Base-by-base conservation (phyloP, 2,888 invertebrate genomes). In the Lasioglossum malachurum region DNA sequence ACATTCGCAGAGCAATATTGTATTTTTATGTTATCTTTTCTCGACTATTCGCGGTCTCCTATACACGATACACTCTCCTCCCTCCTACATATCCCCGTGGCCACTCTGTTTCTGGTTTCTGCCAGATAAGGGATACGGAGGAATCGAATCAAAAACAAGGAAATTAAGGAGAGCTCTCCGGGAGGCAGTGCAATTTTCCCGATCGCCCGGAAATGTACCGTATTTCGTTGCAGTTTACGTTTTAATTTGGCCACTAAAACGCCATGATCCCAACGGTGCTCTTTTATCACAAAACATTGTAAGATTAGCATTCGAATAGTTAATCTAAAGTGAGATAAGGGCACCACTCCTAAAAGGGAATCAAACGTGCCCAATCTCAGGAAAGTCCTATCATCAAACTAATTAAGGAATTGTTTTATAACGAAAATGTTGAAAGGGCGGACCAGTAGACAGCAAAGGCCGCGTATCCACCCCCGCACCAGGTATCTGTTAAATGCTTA, bases 1-100 rank as follows among this genome's bases (percentile, higher is more conserved):
- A 94, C 91, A 92, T 92, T 95, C 93, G 93, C 89, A 90, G 87
- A 90, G 93, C 93, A 93, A 95, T 95, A 95, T 95, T 94, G 93
- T 94, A 94, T 95, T 94, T 93, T 95, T 94, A 94, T 92, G 93
- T 92, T 93, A 93, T 93, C 93, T 92, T 83, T 86, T 86, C 87
- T 79, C 85, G 80, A 81, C 81, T 86, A 82, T 91, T 86, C 91
- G 83, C 84, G 79, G 78, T 38, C 75, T 78, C 75, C 60, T 69
- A 44, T 35, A 49, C 38, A 19, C 44, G 49, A 46, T 57, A 14
- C 76, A 44, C 16, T 57, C 75, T 31, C 41, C 49, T 27, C 67
- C n/a, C 76, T 35, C 19, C 75, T 57, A 41, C 57, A 1, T 57
- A 57, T 23, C 23, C 57, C 64, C 69, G 75, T 57, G 73, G 73